A percentile compares a stretch with the other conserved stretches of the same genome.
These are phyloP conservation scores for Thunnus thynnus DNA, from an alignment of 2,113 vertebrate genomes.

Conservation along the genomic window DNA sequence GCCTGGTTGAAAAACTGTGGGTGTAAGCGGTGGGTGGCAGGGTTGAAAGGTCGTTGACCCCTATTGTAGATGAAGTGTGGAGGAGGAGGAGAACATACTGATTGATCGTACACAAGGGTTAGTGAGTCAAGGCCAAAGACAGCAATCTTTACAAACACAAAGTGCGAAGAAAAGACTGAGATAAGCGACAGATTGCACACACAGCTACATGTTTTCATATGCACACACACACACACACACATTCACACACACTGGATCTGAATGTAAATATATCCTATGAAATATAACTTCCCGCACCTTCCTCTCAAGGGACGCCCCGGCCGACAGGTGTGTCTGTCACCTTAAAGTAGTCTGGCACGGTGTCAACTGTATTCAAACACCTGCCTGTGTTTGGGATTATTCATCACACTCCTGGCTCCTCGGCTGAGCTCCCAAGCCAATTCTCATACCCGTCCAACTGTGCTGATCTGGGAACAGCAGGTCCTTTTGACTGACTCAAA, in stretches of 20 bases:
- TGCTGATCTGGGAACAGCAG: constrained; percentile 48
- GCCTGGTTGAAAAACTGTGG: constrained; percentile 63
- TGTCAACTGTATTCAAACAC: constrained; percentile 73
- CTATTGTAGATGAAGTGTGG: constrained; percentile 73
- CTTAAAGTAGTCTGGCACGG: constrained; percentile 68
- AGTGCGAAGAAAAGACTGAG: constrained; percentile 26
- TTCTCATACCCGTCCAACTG: constrained; percentile 51
- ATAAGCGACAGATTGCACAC: constrained; percentile 19
- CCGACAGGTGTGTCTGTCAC: constrained; percentile 68
- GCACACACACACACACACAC: neutral
- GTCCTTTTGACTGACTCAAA: constrained; percentile 19
- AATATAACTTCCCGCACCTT: constrained; percentile 19
- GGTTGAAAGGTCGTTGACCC: constrained; percentile 73
- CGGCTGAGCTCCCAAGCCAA: constrained; percentile 45
- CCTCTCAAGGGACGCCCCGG: constrained; percentile 33
- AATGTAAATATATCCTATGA: constrained; percentile 24
- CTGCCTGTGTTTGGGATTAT: constrained; percentile 74
- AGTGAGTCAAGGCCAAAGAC: constrained; percentile 54
- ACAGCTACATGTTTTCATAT: neutral
- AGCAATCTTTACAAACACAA: constrained; percentile 48
- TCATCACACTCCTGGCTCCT: constrained; percentile 59
- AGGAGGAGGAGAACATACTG: constrained; percentile 70
- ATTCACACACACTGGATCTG: neutral
- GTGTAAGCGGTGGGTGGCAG: constrained; percentile 74
- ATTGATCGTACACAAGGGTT: constrained; percentile 61